Evolutionary conservation across 2,113 vertebrate species (phyloP), one percentile per base, ranked within the genome.

Genomic region (Pungitius pungitius): DNA sequence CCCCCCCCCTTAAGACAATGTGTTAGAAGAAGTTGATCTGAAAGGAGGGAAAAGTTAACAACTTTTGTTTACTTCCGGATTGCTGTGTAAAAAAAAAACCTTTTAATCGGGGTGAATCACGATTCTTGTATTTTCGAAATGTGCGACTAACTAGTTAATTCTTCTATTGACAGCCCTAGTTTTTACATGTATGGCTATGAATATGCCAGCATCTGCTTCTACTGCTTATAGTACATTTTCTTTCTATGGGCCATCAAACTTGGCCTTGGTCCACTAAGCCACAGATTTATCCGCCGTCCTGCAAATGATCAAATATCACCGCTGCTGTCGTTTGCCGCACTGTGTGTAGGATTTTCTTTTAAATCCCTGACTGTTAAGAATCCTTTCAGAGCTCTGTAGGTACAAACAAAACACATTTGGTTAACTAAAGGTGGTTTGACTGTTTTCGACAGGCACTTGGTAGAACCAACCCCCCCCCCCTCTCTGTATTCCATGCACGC

Each of bases 401-500:
- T 13, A 54, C 35, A 45, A 42, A 56, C 11, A 18, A 27, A 77
- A 26, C 42, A 43, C 33, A 63, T 26, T 51, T 18, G 37, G 18
- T 65, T 26, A 27, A 54, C 58, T 59, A 62, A 82, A 77, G 75
- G 52, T 20, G 13, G 61, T 71, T 49, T 57, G 76, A 79, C 42
- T 83, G 56, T 69, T 57, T 77, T 62, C 77, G 71, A 73, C 40
- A 47, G 18, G 20, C 47, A 56, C 73, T 85, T 78, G 71, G 62
- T 51, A 57, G 55, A 58, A 37, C 30, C 30, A 33, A 6, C 26
- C 52, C 59, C 49, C 57, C n/a, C 63, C 26, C 40, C 42, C 62
- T 37, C 54, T 66, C 35, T 51, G 74, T 81, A 81, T 82, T 56
- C 55, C 59, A 77, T 55, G 74, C 64, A 78, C 22, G 77, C 70